Evolutionary conservation across 2,888 invertebrate species (phyloP).

Genomic region (Scaeva pyrastri): DNA sequence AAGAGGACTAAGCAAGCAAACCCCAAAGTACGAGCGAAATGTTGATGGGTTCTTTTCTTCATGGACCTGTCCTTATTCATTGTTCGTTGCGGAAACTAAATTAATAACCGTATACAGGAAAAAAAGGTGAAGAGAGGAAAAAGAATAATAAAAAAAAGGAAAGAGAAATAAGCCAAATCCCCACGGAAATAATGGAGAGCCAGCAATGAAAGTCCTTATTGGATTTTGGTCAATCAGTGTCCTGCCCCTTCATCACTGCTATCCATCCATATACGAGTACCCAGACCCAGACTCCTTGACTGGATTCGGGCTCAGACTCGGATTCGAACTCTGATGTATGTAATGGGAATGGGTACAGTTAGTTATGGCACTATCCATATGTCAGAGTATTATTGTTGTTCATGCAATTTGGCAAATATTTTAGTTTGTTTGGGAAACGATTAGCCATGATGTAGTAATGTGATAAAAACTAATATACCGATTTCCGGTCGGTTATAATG

Average conservation of each 20-base stretch:
- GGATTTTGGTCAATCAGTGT: slow-evolving; percentile 69
- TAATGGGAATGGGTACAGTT: slow-evolving; percentile 34
- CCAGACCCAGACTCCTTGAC: too few relatives aligned
- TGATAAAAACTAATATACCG: slow-evolving; percentile 72
- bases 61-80: slow-evolving; percentile 17
- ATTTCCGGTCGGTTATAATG: slow-evolving; percentile 72
- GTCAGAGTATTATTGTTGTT: slow-evolving; percentile 53
- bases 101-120: slow-evolving; percentile 56
- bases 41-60: slow-evolving; percentile 40
- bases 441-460: slow-evolving; percentile 70
- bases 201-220: slow-evolving; percentile 62
- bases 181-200: slow-evolving; percentile 54
- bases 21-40: not conserved
- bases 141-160: slow-evolving; percentile 2
- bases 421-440: slow-evolving; percentile 26
- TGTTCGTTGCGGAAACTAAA: slow-evolving; percentile 65
- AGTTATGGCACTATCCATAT: slow-evolving; percentile 39
- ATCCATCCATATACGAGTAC: too few relatives aligned
- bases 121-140: slow-evolving; percentile 19
- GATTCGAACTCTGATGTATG: slow-evolving; percentile 8
- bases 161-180: slow-evolving; percentile 47
- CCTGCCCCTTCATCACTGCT: slow-evolving; percentile 21
- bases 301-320: too few relatives aligned
- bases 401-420: slow-evolving; percentile 20
- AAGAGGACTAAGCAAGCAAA: slow-evolving; percentile 36